Evolutionary conservation across 1,140 invertebrate genomes (phyloP).

Genomic region (Scaptomyza montana): DNA sequence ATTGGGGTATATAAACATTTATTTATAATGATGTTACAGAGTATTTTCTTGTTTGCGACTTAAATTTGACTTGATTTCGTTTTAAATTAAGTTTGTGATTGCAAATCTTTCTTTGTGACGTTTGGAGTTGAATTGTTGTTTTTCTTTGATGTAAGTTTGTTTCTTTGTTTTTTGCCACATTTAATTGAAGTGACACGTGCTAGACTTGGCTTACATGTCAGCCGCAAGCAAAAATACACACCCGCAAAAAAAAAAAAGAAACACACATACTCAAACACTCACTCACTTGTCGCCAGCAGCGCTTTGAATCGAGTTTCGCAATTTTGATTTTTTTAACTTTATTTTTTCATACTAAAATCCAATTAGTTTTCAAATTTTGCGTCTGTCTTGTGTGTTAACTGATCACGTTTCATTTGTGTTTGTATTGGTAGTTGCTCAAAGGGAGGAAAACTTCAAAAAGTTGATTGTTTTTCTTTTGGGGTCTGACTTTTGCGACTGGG

Average conservation of each 20-base stretch:
- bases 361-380: slow-evolving; percentile 58
- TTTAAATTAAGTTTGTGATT: slow-evolving; percentile 22
- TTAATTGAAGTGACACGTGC: slow-evolving; percentile 23
- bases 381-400: slow-evolving; percentile 23
- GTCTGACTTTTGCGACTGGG: slow-evolving; percentile 49
- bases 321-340: slow-evolving; percentile 20
- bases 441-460: slow-evolving; percentile 30
- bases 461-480: slow-evolving; percentile 69
- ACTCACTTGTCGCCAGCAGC: slow-evolving; percentile 45
- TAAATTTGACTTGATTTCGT: slow-evolving; percentile 9
- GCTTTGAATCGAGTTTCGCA: slow-evolving; percentile 65
- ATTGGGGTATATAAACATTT: slow-evolving; percentile 2
- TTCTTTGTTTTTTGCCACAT: slow-evolving; percentile 13
- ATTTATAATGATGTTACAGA: neutral
- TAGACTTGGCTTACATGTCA: slow-evolving; percentile 24
- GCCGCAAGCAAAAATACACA: slow-evolving; percentile 19
- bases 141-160: slow-evolving; percentile 33
- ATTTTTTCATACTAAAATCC: slow-evolving; percentile 57
- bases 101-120: slow-evolving; percentile 7
- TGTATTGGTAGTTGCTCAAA: slow-evolving; percentile 43
- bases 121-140: slow-evolving; percentile 21
- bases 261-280: slow-evolving; percentile 2
- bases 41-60: neutral
- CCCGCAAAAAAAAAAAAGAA: too few species aligned
- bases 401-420: slow-evolving; percentile 28